Evolutionary conservation across 1,140 invertebrate species (phyloP), one percentile per base, ranked within the genome.

Genomic region (Pteromalus puparum): DNA sequence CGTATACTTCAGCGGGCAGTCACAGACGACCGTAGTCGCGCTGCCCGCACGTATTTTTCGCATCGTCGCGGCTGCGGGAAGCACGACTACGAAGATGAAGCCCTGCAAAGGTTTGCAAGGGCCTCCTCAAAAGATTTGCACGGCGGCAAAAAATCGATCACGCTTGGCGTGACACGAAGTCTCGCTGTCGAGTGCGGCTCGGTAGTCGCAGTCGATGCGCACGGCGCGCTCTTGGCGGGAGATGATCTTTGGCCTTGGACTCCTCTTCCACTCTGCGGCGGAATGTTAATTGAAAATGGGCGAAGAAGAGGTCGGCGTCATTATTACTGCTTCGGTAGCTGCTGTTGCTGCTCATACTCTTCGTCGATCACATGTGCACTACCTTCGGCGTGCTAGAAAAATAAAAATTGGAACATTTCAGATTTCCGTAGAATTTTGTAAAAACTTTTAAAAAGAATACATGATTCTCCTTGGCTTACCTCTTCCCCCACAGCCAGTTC

Each of bases 401-500:
- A 13, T 28, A 46, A 87, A 88, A 88, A 89, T 86, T 83, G 48
- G 48, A 75, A 87, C 18, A 83, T 68, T 18, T 28, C 30, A 4
- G 26, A 77, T 15, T 26, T 53, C 10, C 38, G 6, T 7, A 42
- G 0, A 65, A 61, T 77, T 77, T 28, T 18, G 13, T 38, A 0
- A 73, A 73, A 65, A 77, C 7, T 30, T 61, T 70, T 68, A 24
- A 70, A 30, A 21, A 13, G 26, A 72, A 61, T 42, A 78, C 21
- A 12, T 75, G 0, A 3, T 26, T 82, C 6, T 46, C 7, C 9
- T 48, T 34, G 18, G 86, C 82, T 87, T 88, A 93, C 93, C 91
- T 93, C 90, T 94, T 95, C 82, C 96, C 96, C 94, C 96, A 95
- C 76, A 97, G 91, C 96, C 96, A 97, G 91, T 97, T 96, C 87